These are phyloP conservation scores for Mola mola DNA, from an alignment of 2,113 vertebrate species.

Conservation along the genomic window DNA sequence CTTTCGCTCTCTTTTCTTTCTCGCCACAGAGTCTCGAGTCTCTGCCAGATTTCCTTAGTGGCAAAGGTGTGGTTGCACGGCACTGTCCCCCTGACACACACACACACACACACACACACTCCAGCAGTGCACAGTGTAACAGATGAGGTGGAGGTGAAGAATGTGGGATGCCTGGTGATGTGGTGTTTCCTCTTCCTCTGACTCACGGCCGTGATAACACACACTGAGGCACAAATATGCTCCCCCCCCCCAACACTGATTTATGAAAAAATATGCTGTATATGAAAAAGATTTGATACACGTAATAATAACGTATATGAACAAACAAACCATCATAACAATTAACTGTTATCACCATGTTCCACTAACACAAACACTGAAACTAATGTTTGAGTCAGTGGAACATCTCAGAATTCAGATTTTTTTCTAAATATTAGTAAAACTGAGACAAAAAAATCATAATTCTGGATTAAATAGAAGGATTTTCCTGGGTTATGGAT, in stretches of 20 bases:
- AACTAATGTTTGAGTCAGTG: no score
- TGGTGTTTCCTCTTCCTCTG: not conserved
- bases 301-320: no score
- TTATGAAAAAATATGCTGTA: no score
- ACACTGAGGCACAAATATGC: not conserved
- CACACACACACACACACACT: conserved; percentile 22
- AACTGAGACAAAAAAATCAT: no score
- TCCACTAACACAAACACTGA: no score
- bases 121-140: not conserved
- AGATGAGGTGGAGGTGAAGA: conserved; percentile 1
- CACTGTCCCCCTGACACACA: conserved; percentile 31
- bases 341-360: no score
- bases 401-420: no score
- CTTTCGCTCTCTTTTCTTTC: conserved; percentile 65
- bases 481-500: not conserved
- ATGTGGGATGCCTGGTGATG: not conserved
- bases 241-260: conserved; percentile 6
- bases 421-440: no score
- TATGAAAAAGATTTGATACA: no score
- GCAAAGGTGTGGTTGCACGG: conserved; percentile 86
- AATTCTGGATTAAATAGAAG: no score
- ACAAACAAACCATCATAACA: conserved; percentile 24
- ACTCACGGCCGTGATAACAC: not conserved
- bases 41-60: conserved; percentile 85
- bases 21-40: conserved; percentile 81